Percentiles rank a stretch among this genome's conserved stretches.
These are phyloP conservation scores for Antitype chi DNA, from an alignment of 2,888 invertebrate species.

Conservation along the genomic window DNA sequence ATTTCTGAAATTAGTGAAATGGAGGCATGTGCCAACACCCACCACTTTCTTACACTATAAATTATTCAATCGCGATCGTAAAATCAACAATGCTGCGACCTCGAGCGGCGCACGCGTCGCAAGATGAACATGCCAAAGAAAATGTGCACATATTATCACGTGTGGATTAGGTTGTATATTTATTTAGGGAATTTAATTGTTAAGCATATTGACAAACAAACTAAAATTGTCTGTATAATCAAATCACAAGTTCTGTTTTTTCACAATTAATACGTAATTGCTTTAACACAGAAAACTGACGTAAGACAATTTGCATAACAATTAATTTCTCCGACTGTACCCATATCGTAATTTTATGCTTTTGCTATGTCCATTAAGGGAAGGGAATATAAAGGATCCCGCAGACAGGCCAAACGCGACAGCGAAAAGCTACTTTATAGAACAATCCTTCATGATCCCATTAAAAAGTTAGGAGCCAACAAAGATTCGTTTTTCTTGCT, in stretches of 20 bases:
- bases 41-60: slow-evolving; percentile 17
- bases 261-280: not conserved
- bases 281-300: not conserved
- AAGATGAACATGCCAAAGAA: slow-evolving; percentile 23
- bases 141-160: slow-evolving; percentile 19
- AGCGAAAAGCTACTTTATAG: no score
- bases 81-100: slow-evolving; percentile 40
- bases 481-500: no score
- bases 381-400: no score
- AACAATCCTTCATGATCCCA: no score
- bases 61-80: slow-evolving; percentile 32
- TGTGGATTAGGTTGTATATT: slow-evolving; percentile 9
- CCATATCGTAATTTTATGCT: not conserved
- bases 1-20: slow-evolving; percentile 22
- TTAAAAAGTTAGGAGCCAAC: no score
- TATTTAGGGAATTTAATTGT: no score
- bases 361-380: not conserved
- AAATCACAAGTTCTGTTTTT: not conserved
- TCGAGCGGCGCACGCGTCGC: slow-evolving; percentile 15
- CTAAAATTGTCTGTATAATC: not conserved
- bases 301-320: no score
- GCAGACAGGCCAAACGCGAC: no score
- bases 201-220: not conserved
- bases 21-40: slow-evolving; percentile 31
- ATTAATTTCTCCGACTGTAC: not conserved